Conservation (phyloP, 2,797 vertebrate genomes). For the Aphelocoma californica region DNA sequence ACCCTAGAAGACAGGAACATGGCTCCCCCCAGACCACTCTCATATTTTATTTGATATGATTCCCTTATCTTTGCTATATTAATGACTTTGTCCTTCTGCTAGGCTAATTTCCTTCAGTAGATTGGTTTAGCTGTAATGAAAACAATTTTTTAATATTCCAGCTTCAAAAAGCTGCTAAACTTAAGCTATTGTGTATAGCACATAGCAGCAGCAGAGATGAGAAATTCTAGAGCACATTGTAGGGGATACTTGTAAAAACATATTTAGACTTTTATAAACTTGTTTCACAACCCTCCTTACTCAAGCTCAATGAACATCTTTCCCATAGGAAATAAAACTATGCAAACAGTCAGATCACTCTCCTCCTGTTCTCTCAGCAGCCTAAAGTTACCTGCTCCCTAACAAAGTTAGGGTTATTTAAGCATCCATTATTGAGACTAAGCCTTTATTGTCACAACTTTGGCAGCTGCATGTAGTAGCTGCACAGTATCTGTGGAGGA, state of each 20-base stretch:
- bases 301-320: neutral
- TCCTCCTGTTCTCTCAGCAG: neutral
- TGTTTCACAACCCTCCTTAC: neutral
- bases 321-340: neutral
- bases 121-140: neutral
- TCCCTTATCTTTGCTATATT: neutral
- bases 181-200: neutral
- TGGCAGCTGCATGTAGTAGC: neutral
- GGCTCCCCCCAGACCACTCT: neutral
- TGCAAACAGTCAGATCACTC: neutral
- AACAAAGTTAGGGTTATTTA: neutral
- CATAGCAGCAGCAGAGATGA: neutral
- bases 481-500: neutral
- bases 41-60: accelerated
- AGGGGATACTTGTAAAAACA: neutral
- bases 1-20: neutral
- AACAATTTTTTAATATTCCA: neutral
- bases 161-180: neutral
- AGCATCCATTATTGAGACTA: neutral
- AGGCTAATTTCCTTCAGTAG: neutral
- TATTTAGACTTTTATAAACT: neutral
- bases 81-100: neutral
- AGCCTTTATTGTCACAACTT: neutral
- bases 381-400: neutral
- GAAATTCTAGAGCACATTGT: neutral